Conservation (phyloP, 2,797 vertebrate species). For the Pangasius krempfi region DNA sequence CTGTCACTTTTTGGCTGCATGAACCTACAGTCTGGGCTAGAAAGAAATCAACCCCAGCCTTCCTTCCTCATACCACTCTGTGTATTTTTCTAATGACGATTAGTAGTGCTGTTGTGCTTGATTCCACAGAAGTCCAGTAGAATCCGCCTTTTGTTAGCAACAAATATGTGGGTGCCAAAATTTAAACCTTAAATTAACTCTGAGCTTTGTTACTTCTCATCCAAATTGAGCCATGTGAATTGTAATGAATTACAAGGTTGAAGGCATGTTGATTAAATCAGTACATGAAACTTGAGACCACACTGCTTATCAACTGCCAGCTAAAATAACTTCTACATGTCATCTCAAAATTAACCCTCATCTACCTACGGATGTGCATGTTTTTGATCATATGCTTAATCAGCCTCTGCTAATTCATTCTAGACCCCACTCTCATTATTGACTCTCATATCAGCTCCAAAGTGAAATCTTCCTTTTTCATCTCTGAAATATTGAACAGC, state of each 20-base stretch:
- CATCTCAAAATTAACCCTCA: constrained; percentile 10
- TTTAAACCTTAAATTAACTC: not conserved
- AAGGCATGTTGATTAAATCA: constrained; percentile 12
- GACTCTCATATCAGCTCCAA: not conserved
- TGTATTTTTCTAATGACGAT: not conserved
- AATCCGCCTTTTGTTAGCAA: not conserved
- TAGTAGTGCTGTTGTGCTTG: not conserved
- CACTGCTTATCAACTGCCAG: not conserved
- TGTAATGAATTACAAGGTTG: not conserved
- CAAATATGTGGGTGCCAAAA: not conserved
- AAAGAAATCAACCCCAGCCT: not conserved
- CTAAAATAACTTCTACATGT: constrained; percentile 10
- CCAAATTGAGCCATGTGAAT: not conserved
- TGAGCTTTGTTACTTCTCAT: not conserved
- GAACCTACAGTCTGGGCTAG: not conserved
- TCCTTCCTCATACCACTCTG: not conserved
- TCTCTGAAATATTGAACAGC: not conserved
- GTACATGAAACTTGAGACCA: not conserved
- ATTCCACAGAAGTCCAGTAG: not conserved
- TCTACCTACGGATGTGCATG: constrained; percentile 15
- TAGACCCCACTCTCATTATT: not conserved
- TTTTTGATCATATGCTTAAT: not conserved
- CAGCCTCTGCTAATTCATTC: not conserved
- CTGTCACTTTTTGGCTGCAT: not conserved
- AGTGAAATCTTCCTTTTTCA: not conserved